Percentiles rank a stretch among this genome's conserved stretches.
These are phyloP conservation scores for Gnathonemus echidnorhynchus DNA, from an alignment of 2,113 vertebrate genomes.

Conservation along the genomic window DNA sequence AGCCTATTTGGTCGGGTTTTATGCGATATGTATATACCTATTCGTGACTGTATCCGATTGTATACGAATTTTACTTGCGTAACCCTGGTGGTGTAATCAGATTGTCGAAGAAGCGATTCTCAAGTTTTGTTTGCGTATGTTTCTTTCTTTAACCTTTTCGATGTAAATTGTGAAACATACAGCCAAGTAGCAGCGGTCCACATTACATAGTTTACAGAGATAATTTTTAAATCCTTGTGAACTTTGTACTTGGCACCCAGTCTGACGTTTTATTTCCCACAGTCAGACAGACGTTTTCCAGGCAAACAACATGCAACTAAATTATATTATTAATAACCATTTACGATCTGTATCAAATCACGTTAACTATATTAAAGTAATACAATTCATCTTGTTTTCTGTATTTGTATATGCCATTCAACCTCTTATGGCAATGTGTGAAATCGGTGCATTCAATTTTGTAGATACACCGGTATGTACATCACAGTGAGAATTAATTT, in stretches of 20 bases:
- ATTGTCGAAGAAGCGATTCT: neutral
- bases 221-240: neutral
- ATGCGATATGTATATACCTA: neutral
- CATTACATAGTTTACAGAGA: neutral
- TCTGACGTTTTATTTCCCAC: neutral
- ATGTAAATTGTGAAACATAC: neutral
- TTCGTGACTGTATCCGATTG: neutral
- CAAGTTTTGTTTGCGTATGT: neutral
- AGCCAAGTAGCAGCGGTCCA: neutral
- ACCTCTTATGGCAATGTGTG: neutral
- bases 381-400: neutral
- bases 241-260: neutral
- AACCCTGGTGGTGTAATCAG: neutral
- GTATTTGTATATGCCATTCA: neutral
- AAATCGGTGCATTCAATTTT: neutral
- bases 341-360: neutral
- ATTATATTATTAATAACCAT: neutral
- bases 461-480: neutral
- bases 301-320: neutral
- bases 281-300: neutral
- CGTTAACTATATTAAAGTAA: neutral
- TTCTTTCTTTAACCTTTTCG: neutral
- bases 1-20: neutral
- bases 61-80: neutral
- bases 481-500: neutral